Evolutionary conservation across 1,140 invertebrate genomes (phyloP), one percentile per base, ranked within the genome.

Genomic region (Drosophila lacteicornis): DNA sequence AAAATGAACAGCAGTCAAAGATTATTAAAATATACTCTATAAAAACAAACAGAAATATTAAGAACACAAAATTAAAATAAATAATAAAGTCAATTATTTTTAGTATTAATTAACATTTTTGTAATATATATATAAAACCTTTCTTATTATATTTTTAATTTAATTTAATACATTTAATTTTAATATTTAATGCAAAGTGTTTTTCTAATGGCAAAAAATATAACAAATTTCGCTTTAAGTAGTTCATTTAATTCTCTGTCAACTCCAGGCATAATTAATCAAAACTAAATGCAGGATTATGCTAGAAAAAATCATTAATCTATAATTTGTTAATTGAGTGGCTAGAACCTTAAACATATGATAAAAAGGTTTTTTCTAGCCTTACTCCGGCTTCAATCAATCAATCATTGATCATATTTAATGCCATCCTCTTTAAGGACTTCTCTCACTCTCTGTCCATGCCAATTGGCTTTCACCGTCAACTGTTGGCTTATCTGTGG

Each of bases 401-500:
- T 73, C 45, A 71, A 27, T 71, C 66, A 27, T 49, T 47, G 12
- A 11, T 69, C 3, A 19, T 38, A 69, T 40, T 47, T 30, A 43
- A 36, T 40, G 4, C 33, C 17, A 47, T 33, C 27, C 50, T 22
- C 12, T 58, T 66, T 27, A 47, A 13, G 12, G 22, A 40, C 27
- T 7, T 17, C 4, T 17, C 11, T 5, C 4, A 1, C 11, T 15
- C 40, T 15, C 2, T 15, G 33, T 11, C 40, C 2, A 0, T 42
- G 40, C 40, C 40, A 42, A n/a, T 42, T 42, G 40, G 40, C 40
- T 42, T 42, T 42, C 40, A 42, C 50, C 5, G 27, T 36, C 30
- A 51, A 33, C 13, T 38, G 12, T 70, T 27, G 43, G 42, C 38
- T 49, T 70, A 71, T 40, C 33, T 57, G 33, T 25, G 53, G 50